Percentiles rank a stretch among this genome's conserved stretches.
Conservation (phyloP, 2,113 vertebrate species). For the Chloropsis hardwickii region DNA sequence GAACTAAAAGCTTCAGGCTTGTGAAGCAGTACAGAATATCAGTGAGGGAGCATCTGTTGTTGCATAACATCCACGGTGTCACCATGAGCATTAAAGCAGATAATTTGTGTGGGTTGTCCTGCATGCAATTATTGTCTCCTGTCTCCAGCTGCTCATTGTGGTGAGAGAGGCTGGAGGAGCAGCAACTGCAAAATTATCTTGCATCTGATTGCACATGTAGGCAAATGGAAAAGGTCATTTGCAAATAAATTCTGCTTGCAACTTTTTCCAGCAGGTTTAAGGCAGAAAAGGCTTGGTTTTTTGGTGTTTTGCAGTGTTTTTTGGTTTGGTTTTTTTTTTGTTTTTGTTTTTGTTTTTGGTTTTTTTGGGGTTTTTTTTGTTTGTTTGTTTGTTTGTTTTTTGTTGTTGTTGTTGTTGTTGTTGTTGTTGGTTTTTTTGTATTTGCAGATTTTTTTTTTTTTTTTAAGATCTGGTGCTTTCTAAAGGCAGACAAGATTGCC, state of each 20-base stretch:
- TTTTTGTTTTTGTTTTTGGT: neutral
- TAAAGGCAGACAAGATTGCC: neutral
- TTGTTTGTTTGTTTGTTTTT: neutral
- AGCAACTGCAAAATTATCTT: neutral
- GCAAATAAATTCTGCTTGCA: neutral
- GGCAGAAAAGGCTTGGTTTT: neutral
- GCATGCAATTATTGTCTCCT: neutral
- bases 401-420: neutral
- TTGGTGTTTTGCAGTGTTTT: neutral
- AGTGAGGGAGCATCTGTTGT: neutral
- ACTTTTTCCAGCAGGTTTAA: neutral
- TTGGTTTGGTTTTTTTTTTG: neutral
- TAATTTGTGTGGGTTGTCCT: neutral
- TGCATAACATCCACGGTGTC: neutral
- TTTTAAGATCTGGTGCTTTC: neutral
- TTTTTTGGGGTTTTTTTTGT: neutral
- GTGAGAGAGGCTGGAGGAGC: neutral
- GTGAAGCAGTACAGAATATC: neutral
- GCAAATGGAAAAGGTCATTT: neutral
- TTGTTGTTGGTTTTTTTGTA: neutral
- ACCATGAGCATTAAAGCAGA: neutral
- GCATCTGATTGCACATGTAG: neutral
- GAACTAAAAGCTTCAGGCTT: neutral
- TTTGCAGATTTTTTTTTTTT: neutral
- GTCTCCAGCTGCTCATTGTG: neutral